Base-by-base conservation (phyloP, 2,888 invertebrate species). In the Pediacus dermestoides region DNA sequence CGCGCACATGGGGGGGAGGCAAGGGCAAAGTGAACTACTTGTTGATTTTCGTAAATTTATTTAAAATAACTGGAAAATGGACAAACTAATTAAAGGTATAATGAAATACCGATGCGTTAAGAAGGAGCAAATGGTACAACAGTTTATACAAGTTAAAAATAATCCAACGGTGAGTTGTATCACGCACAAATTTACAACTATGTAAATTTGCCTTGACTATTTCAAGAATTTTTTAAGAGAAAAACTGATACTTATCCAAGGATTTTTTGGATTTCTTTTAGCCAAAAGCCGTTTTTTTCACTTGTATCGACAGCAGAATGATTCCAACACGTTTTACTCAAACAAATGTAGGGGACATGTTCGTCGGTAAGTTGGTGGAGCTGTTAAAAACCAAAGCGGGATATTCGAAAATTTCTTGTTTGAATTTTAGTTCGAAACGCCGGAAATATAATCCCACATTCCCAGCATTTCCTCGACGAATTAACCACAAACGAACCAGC, bases 271-370 rank as follows among this genome's bases (percentile, higher is more conserved):
- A n/a, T n/a, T n/a, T n/a, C n/a, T n/a, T 2, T 66, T 72, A 96
- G 91, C 96, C 96, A 10, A 90, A 91, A 76, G 93, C 94, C 48
- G 86, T 96, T 45, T 91, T 96, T 74, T 94, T 96, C 71, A 92
- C 94, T 26, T 97, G 96, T 70, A 95, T 97, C 86, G 96, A 97
- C 78, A 92, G 92, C 68, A 78, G 97, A 71, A 91, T 97, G 87
- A 85, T 95, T 57, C 94, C 96, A 13, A 92, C 95, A 41, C 78
- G 92, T 67, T 93, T 95, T 69, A 93, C 93, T 37, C 88, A 92
- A 74, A 91, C 91, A 37, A 85, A 91, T 70, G 89, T 95, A 48
- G 97, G 97, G 28, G 95, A 97, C 68, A 94, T 95, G 92, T 96
- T 95, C 75, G 88, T 96, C 57, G 88, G 90, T 90, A 73, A 61